Evolutionary conservation across 92 coral and sea anemone species (phyloP), one percentile per base, ranked within the genome.

Genomic region (Desmophyllum pertusum): DNA sequence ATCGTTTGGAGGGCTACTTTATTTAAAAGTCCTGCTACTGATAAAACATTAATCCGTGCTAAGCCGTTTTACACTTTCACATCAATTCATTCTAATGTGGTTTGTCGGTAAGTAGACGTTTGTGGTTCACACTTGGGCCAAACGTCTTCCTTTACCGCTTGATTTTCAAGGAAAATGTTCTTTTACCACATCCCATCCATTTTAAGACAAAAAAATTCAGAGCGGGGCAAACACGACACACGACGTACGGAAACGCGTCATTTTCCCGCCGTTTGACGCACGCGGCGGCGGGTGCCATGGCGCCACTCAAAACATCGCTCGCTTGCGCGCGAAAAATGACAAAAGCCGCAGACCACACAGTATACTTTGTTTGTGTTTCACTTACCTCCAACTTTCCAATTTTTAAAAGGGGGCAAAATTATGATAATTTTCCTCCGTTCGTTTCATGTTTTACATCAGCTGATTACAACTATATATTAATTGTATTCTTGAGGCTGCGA

Each of bases 211-310:
- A 64, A 80, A 67, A 62, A 36, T 51, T n/a, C 84, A 80, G 72
- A 80, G 72, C 9, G 36, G n/a, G 48, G 27, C 48, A 53, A 80
- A 67, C 76, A 69, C 25, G 76, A 51, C 76, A 80, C 18, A 66
- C 64, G 66, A 67, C 61, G 5, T 53, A 39, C 65, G 66, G 63
- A 80, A 36, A 36, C 86, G 69, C 86, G 86, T 82, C 86, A 82
- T 71, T 71, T 82, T 82, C 86, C 86, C 79, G 79, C 86, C 79
- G 70, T 71, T 82, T 82, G 86, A 82, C 86, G 86, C 61, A 82
- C 61, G 57, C 86, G 46, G 46, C 52, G 46, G 57, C 79, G 62
- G 79, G 31, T 38, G 43, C 59, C 61, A 57, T 30, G 51, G 66
- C 43, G 46, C 31, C 57, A 29, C 7, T n/a, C 13, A 51, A n/a